Percentiles rank a stretch among this genome's conserved stretches.
Conservation (phyloP, 2,113 vertebrate genomes). For the Bagarius yarrelli region DNA sequence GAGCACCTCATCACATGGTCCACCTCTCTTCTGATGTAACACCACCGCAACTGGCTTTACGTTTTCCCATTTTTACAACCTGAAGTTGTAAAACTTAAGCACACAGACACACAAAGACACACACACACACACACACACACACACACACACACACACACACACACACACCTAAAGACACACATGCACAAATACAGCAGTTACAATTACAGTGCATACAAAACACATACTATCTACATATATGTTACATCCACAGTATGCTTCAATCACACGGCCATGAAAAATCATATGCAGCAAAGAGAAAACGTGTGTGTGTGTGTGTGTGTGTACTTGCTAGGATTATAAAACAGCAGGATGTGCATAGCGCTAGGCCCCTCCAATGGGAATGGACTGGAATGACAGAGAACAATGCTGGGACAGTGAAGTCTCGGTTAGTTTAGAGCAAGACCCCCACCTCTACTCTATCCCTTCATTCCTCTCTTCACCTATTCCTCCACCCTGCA, state of each 20-base stretch:
- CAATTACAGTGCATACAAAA: neutral
- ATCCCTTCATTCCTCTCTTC: conserved; percentile 34
- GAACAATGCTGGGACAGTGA: conserved; percentile 72
- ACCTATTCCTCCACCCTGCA: conserved; percentile 66
- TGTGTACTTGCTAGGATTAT: conserved; percentile 62
- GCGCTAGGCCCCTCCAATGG: conserved; percentile 62
- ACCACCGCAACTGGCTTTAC: conserved; percentile 38
- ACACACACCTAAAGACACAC: conserved; percentile 5
- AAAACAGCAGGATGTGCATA: conserved; percentile 69
- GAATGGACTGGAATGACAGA: conserved; percentile 61
- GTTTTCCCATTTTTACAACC: conserved; percentile 41
- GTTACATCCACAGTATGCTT: conserved; percentile 43
- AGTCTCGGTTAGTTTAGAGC: conserved; percentile 41
- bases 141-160: conserved; percentile 36
- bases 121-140: conserved; percentile 23
- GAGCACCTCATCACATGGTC: conserved; percentile 33
- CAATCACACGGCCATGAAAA: conserved; percentile 22
- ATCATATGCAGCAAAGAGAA: conserved; percentile 57
- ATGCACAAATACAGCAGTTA: neutral
- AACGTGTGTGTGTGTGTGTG: conserved; percentile 54
- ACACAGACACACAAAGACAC: neutral
- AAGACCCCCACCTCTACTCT: conserved; percentile 46
- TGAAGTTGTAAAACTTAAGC: conserved; percentile 15
- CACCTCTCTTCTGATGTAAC: conserved; percentile 36
- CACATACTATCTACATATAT: conserved; percentile 9